Evolutionary conservation across 92 coral and sea anemone species (phyloP).

Genomic region (Siderastrea siderea): DNA sequence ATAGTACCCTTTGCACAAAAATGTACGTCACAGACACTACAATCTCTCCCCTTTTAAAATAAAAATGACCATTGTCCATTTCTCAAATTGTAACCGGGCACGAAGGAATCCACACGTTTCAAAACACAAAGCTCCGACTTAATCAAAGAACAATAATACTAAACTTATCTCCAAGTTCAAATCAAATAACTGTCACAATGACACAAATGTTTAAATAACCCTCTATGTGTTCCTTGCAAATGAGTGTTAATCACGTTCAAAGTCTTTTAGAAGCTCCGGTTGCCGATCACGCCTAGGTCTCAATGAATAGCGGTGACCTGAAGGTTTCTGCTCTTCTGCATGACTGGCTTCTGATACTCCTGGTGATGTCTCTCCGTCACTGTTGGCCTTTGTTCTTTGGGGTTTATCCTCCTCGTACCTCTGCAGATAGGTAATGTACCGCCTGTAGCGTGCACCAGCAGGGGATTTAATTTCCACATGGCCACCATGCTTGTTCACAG

Average conservation of each 20-base stretch:
- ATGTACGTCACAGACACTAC: too few species aligned
- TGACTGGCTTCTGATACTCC: not conserved
- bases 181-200: too few species aligned
- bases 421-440: not conserved
- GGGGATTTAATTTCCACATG: slow-evolving; percentile 12
- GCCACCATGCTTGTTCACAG: not conserved
- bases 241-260: not conserved
- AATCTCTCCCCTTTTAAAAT: too few species aligned
- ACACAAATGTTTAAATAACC: too few species aligned
- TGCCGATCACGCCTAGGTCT: not conserved
- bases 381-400: not conserved
- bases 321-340: not conserved
- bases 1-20: too few species aligned
- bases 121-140: too few species aligned
- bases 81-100: too few species aligned
- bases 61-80: too few species aligned
- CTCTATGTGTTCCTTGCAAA: too few species aligned
- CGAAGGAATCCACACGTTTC: too few species aligned
- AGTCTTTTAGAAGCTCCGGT: not conserved
- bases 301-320: not conserved
- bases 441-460: not conserved
- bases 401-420: not conserved
- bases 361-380: not conserved
- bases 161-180: too few species aligned
- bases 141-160: too few species aligned